phyloP scores from a whole-genome alignment of 2,113 vertebrate genomes.

The Progne subis region DNA sequence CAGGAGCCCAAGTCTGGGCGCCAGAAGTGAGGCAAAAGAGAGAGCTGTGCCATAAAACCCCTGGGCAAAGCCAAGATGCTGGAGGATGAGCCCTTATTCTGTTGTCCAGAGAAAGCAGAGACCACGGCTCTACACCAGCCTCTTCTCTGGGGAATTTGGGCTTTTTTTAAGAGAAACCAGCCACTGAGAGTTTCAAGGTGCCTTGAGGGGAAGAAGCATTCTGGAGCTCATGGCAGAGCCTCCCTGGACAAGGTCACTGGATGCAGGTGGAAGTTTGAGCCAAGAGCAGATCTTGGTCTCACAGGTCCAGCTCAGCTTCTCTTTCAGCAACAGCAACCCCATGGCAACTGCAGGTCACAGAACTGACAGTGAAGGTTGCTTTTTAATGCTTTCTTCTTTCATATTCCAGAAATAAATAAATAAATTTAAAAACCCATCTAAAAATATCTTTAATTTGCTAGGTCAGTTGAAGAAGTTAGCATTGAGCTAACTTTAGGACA shows the following conservation, averaged over 20 bases:
- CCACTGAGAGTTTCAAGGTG: neutral
- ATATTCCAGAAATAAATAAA: neutral
- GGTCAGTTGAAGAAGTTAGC: neutral
- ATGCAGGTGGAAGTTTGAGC: neutral
- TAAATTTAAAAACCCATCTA: neutral
- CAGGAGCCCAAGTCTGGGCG: neutral
- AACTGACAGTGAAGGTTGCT: neutral
- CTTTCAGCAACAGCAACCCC: neutral
- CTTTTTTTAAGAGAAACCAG: neutral
- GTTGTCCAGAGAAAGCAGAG: neutral
- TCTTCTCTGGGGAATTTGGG: fast-evolving
- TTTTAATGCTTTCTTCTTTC: neutral
- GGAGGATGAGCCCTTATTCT: neutral
- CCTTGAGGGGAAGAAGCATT: neutral
- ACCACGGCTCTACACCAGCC: neutral
- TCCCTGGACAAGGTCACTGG: neutral
- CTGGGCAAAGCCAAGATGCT: neutral
- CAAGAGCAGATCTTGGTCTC: neutral
- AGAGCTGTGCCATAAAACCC: neutral
- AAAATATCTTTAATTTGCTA: neutral
- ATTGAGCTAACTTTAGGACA: neutral
- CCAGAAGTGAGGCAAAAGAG: neutral
- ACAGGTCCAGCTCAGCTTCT: neutral
- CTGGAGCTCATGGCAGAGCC: neutral
- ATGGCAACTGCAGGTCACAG: neutral